Evolutionary conservation across 1,140 invertebrate species (phyloP).

Genomic region (Dinoponera quadriceps): DNA sequence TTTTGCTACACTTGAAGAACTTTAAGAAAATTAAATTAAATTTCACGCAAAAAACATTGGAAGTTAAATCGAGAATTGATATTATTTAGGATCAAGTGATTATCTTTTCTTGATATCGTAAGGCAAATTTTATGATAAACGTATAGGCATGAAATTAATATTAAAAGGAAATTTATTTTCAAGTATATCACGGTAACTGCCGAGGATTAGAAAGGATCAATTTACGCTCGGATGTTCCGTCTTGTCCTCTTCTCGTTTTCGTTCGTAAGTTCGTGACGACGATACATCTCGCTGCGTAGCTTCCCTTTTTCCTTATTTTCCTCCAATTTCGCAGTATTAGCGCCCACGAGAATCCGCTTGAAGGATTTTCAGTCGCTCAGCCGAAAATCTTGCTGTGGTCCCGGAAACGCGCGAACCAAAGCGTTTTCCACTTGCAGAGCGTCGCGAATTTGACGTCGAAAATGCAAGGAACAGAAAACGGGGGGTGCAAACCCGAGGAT

Average conservation of each 20-base stretch:
- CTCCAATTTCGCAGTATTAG: background rate
- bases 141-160: background rate
- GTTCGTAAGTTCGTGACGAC: background rate
- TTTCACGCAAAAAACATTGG: too few species aligned
- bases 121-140: background rate
- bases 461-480: too few species aligned
- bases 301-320: background rate
- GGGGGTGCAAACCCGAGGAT: too few species aligned
- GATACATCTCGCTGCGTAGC: background rate
- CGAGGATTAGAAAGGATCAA: background rate
- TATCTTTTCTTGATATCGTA: background rate
- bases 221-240: background rate
- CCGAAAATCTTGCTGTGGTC: background rate
- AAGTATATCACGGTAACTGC: background rate
- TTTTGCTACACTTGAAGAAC: too few species aligned
- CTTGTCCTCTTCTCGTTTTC: background rate
- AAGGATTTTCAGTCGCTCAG: background rate
- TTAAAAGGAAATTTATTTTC: background rate
- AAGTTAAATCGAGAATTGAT: background rate
- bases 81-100: background rate
- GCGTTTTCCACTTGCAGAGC: background rate
- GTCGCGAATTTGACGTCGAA: background rate
- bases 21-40: too few species aligned
- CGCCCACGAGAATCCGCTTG: background rate
- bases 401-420: background rate